Base-by-base conservation (phyloP, 1,140 invertebrate genomes). In the Lanistes nyassanus region DNA sequence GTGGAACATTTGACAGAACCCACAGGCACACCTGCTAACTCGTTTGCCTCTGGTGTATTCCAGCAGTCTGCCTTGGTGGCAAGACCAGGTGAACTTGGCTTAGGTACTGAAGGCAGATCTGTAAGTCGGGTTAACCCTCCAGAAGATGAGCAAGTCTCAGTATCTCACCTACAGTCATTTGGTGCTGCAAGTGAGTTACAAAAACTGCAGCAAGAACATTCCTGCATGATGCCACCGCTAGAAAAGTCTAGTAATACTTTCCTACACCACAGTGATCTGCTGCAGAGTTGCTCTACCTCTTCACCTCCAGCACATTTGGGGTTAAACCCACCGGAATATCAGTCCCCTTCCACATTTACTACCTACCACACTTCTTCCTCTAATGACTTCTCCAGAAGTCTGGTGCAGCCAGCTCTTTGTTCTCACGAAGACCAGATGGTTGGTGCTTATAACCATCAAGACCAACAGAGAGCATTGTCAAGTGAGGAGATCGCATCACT, bases 131-230 rank as follows among this genome's bases (percentile, higher is more conserved):
- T 47, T 6, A 13, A 47, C 19, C 42, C 56, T 5, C 53, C 37
- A 39, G 47, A 37, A n/a, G 36, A 55, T 19, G 60, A 13, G 21
- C 42, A 60, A 13, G 13, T 9, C 36, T 11, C 11, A 11, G 0
- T 42, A 21, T 34, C 70, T 23, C 13, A n/a, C 1, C 51, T 21
- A 2, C 26, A 39, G 55, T n/a, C 29, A 23, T 31, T n/a, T 13
- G 56, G 39, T 9, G 21, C 75, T 19, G 37, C 73, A 64, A 73
- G 75, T 56, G 83, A 84, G 42, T 81, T 86, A 64, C 80, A 82
- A 6, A 80, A 77, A 36, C 74, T 86, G 19, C 80, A 79, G 64
- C 68, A 79, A 29, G 85, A 86, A 68, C 85, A 86, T 78, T 62
- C 75, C 16, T 81, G 78, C 69, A 84, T 85, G 79, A 82, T 86